These are phyloP conservation scores for Poicephalus gulielmi DNA, from an alignment of 2,113 vertebrate genomes.

Conservation along the genomic window DNA sequence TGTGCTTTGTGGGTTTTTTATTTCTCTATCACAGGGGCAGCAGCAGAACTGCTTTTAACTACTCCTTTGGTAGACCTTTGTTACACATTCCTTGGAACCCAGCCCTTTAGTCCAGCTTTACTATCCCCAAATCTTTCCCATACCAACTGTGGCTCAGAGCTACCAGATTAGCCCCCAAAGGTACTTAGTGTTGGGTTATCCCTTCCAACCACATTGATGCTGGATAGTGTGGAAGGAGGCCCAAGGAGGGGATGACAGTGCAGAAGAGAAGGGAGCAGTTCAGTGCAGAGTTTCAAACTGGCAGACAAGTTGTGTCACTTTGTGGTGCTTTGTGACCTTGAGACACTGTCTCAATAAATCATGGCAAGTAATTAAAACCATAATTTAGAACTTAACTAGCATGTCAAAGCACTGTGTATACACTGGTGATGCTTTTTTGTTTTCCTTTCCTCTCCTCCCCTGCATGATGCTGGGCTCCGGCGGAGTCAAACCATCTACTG, in stretches of 20 bases:
- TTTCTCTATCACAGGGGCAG: neutral
- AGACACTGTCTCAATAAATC: conserved; percentile 29
- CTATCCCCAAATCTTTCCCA: neutral
- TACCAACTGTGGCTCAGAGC: neutral
- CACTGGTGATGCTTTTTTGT: neutral
- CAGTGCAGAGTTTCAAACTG: neutral
- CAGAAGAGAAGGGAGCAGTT: neutral
- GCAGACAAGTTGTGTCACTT: neutral
- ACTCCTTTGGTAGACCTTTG: neutral
- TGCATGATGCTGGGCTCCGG: neutral
- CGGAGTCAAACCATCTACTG: conserved; percentile 8
- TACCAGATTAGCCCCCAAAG: neutral
- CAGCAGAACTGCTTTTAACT: neutral
- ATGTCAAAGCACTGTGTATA: neutral
- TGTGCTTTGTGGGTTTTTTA: accelerated
- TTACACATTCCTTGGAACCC: neutral
- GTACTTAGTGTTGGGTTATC: neutral
- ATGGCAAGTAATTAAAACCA: conserved; percentile 54
- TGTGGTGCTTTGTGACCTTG: conserved; percentile 37
- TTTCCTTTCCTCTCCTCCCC: neutral
- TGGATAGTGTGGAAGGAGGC: neutral
- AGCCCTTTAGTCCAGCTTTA: neutral
- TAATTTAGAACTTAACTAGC: conserved; percentile 41
- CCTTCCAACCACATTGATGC: neutral
- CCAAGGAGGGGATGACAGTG: neutral